These are phyloP conservation scores for Melanerpes formicivorus DNA, from an alignment of 2,113 vertebrate genomes.

Conservation along the genomic window DNA sequence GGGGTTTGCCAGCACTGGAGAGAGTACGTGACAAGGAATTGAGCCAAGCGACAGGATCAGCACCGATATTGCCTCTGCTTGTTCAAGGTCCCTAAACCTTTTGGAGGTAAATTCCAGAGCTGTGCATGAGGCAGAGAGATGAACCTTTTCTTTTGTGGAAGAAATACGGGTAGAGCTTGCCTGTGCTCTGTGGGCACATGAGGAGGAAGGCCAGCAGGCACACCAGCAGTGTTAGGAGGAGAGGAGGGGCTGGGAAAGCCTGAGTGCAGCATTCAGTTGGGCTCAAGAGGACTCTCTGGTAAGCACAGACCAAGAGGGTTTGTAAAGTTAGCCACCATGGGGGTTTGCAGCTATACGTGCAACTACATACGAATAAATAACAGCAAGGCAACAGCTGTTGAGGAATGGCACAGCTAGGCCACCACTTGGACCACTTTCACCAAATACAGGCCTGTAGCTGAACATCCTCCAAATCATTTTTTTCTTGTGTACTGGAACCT, in stretches of 20 bases:
- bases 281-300: not conserved
- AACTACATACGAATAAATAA: not conserved
- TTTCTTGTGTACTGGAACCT: not conserved
- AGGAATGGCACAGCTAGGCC: not conserved
- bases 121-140: not conserved
- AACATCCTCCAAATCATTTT: not conserved
- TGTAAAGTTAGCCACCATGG: not conserved
- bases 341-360: not conserved
- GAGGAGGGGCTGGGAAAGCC: not conserved
- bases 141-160: not conserved
- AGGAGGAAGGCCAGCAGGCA: not conserved
- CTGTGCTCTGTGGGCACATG: not conserved
- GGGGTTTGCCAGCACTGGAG: not conserved
- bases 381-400: not conserved
- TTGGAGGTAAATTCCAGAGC: not conserved
- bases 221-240: not conserved
- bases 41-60: not conserved
- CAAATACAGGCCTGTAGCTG: not conserved
- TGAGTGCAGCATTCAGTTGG: not conserved
- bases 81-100: not conserved
- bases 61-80: not conserved
- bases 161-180: not conserved
- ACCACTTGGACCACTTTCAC: not conserved
- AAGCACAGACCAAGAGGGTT: not conserved
- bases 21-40: fast-evolving